Percentiles rank a stretch among this genome's conserved stretches.
Conservation (phyloP, 2,888 invertebrate species). For the Lithophane leautieri region DNA sequence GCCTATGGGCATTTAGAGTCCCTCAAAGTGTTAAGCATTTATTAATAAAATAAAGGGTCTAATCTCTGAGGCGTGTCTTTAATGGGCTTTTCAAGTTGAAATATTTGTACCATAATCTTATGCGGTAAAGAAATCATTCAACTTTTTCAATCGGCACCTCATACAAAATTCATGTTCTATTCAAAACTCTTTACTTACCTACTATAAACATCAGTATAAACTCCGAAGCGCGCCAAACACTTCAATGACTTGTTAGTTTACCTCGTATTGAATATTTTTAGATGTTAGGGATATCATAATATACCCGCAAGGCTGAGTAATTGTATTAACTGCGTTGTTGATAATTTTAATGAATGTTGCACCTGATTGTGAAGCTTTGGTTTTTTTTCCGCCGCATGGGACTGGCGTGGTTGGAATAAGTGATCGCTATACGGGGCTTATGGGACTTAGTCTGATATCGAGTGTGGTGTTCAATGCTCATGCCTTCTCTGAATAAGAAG, state of each 20-base stretch:
- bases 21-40: too few relatives aligned
- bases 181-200: neutral
- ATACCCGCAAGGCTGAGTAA: neutral
- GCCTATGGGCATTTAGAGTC: too few relatives aligned
- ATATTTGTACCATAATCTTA: neutral
- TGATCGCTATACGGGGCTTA: neutral
- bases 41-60: too few relatives aligned
- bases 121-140: neutral
- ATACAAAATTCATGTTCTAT: slow-evolving; percentile 2
- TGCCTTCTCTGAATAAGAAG: too few relatives aligned
- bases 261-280: slow-evolving; percentile 32
- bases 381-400: neutral
- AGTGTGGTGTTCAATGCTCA: neutral
- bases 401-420: neutral
- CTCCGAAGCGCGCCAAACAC: slow-evolving; percentile 25
- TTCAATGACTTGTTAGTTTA: slow-evolving; percentile 17
- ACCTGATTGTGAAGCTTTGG: neutral
- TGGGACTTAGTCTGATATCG: neutral
- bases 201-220: slow-evolving; percentile 32
- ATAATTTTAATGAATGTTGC: neutral
- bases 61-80: too few relatives aligned
- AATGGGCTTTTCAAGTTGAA: too few relatives aligned
- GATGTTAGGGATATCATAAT: neutral
- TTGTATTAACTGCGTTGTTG: neutral
- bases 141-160: neutral